Base-by-base conservation (phyloP, 2,888 invertebrate species). In the Apamea crenata region DNA sequence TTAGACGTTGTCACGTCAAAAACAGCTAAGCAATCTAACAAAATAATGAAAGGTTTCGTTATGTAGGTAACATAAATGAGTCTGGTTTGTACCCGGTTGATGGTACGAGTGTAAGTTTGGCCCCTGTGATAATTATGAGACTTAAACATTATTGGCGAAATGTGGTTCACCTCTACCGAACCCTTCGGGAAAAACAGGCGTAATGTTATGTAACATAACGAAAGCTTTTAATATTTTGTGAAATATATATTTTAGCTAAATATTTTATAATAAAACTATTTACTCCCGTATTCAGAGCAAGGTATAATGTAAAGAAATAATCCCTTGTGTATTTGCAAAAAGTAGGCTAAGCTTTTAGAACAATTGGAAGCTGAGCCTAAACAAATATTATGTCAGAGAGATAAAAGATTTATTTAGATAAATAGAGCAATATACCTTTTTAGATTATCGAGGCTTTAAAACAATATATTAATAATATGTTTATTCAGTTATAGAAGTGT, bases 341-440 rank as follows among this genome's bases (percentile, higher is more conserved):
- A 59, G 68, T 32, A 50, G 4, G 14, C 18, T 14, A 16, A 65
- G 50, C 25, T 77, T 61, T 61, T 32, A 61, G 6, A 59, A 77
- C 10, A 68, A 50, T 78, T 68, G 50, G 4, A 29, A 25, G 14
- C 5, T 21, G n/a, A 32, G 10, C 29, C 25, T 32, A 32, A 14
- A 77, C 44, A 61, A 77, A 50, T 77, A 56, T 56, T 75, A 47
- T 78, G 1, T 61, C 29, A 50, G 29, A 21, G 7, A 36, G 12
- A 29, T 36, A 59, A 12, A 21, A 76, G 44, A 56, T 67, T 29
- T 59, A 14, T 29, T 59, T 32, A 70, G 10, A 2, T n/a, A 29
- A n/a, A 32, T 25, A n/a, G 18, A 53, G 10, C 10, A 18, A 14
- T 14, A 25, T 40, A 12, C 1, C 1, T 44, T 29, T 40, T 61